phyloP scores from a whole-genome alignment of 2,113 vertebrate species.

The Oxygymnocypris stewartii region DNA sequence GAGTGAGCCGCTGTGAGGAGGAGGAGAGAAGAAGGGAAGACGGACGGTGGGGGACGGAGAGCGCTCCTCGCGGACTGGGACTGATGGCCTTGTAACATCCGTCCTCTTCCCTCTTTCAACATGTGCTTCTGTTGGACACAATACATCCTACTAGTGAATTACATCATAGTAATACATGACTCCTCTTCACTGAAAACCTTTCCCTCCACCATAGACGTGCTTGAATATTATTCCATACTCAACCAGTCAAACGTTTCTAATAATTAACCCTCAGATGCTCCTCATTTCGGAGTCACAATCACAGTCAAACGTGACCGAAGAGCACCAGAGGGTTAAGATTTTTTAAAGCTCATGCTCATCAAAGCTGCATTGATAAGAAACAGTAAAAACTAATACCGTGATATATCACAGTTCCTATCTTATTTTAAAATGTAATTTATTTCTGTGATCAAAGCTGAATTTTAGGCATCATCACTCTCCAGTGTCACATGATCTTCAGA shows the following conservation, averaged over 20 bases:
- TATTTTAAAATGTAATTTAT: no score
- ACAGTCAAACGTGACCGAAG: no score
- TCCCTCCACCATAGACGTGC: background rate
- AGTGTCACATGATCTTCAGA: background rate
- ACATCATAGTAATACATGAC: background rate
- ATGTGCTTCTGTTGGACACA: slow-evolving; percentile 79
- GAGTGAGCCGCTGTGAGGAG: slow-evolving; percentile 67
- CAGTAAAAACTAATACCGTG: no score
- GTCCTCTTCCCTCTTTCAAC: slow-evolving; percentile 87
- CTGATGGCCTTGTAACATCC: slow-evolving; percentile 90
- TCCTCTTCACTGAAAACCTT: background rate
- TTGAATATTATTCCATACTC: background rate
- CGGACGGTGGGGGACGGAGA: slow-evolving; percentile 85
- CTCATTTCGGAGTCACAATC: no score
- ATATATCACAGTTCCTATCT: background rate
- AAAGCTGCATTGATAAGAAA: background rate
- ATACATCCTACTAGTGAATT: background rate
- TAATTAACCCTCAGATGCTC: background rate
- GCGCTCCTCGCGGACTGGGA: slow-evolving; percentile 76
- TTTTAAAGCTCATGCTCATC: background rate
- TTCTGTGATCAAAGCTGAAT: background rate
- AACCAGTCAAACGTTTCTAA: background rate
- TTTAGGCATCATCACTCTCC: background rate
- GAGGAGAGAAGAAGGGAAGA: slow-evolving; percentile 83
- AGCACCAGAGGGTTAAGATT: no score